These are phyloP conservation scores for Smittia aterrima DNA, from an alignment of 2,888 invertebrate genomes.

Conservation along the genomic window DNA sequence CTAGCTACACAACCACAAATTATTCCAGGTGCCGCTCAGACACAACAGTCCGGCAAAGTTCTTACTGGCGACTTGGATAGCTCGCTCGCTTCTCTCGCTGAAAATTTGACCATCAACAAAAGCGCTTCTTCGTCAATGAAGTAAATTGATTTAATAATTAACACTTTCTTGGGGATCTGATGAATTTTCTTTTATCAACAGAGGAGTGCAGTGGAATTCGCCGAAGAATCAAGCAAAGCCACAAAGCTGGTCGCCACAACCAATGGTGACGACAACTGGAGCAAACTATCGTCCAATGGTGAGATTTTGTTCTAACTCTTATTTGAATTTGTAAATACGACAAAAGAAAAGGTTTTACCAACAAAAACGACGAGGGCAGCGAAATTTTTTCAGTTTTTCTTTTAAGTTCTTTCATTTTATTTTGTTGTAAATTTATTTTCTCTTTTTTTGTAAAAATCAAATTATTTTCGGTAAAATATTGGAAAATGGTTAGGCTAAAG, in stretches of 20 bases:
- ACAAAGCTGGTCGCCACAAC: constrained; percentile 80
- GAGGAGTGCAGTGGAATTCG: constrained; percentile 88
- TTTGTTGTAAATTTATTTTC: constrained; percentile 29
- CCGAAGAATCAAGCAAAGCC: constrained; percentile 83
- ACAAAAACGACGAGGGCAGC: neutral
- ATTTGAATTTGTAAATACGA: neutral
- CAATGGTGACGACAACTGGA: constrained; percentile 84
- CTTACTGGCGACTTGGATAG: constrained; percentile 92
- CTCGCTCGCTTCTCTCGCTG: constrained; percentile 87
- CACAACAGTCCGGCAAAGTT: constrained; percentile 63
- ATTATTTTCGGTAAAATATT: constrained; percentile 19
- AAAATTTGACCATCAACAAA: constrained; percentile 87
- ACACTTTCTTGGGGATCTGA: constrained; percentile 24
- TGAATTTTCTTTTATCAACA: constrained; percentile 49
- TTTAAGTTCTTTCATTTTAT: neutral
- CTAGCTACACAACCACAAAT: constrained; percentile 46
- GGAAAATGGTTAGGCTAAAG: constrained; percentile 52
- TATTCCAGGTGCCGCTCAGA: constrained; percentile 46
- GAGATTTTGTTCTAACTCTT: constrained; percentile 52
- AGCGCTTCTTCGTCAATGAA: constrained; percentile 66
- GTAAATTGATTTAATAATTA: constrained; percentile 58
- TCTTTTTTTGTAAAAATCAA: constrained; percentile 26
- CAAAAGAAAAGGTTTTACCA: neutral
- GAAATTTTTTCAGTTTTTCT: neutral
- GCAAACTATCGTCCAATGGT: constrained; percentile 87